Base-by-base conservation (phyloP, 2,888 invertebrate genomes). In the Yponomeuta plumbellus region DNA sequence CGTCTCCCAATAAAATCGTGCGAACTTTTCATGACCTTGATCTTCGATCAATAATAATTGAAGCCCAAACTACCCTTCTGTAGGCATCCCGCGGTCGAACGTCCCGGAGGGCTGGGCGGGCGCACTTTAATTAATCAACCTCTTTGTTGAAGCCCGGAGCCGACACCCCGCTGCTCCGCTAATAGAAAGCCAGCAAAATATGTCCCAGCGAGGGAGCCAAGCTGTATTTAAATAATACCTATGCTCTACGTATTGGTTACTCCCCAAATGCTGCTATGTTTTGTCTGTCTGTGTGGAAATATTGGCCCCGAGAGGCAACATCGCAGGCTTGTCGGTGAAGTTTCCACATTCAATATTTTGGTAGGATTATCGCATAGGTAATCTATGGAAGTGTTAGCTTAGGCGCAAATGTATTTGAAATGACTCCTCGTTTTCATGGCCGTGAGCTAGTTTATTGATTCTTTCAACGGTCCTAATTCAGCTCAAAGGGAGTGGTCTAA, bases 121-220 rank as follows among this genome's bases (percentile, higher is more conserved):
- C 83, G 88, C 84, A 85, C 86, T 88, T 88, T 88, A 90, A 90
- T 90, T 90, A 90, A 90, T 87, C 84, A 86, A 83, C 80, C 85
- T 80, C 87, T 85, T 85, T 85, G 87, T 85, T 79, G 80, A 80
- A 80, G 76, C 77, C 75, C 74, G 75, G 70, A 73, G 58, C 64
- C 74, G 78, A 73, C 80, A 72, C 81, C 83, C 86, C 77, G 80
- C 77, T 71, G 86, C 77, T 79, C 68, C 72, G 74, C 79, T 85
- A 86, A 85, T 86, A 84, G 81, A 81, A 78, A 75, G 75, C 82
- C 83, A 80, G 82, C 81, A 80, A 81, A 81, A 81, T 80, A 79
- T 78, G 76, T 81, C 75, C 72, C 62, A 65, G 68, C 75, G 76
- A 74, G 82, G 84, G 83, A 65, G 65, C 23, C 65, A 20, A 77